Conservation (phyloP, 2,888 invertebrate species). For the Yponomeuta malinellus region DNA sequence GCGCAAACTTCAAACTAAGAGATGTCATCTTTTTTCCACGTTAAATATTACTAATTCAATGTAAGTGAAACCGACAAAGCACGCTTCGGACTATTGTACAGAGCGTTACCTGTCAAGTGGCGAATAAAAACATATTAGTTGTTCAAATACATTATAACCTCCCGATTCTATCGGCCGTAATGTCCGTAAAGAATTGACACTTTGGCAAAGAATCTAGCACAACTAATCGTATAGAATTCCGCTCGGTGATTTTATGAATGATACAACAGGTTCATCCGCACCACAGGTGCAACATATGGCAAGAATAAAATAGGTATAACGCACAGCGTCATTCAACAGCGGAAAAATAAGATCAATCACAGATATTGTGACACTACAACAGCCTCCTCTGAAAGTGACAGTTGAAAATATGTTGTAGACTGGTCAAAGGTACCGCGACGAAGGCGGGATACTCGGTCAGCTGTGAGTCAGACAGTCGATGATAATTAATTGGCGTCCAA, state of each 20-base stretch:
- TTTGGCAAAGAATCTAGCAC: conserved; percentile 18
- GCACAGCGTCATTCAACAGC: conserved; percentile 2
- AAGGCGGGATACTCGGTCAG: background rate
- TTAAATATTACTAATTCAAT: too few species aligned
- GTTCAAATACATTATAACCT: background rate
- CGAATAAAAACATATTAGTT: background rate
- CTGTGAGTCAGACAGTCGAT: conserved; percentile 30
- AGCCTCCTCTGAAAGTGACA: too few species aligned
- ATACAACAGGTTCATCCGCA: conserved; percentile 11
- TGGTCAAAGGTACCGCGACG: background rate
- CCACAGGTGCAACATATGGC: background rate
- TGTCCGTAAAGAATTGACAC: conserved; percentile 16
- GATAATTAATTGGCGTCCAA: conserved; percentile 42
- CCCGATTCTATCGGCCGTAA: background rate
- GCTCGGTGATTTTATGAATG: conserved; percentile 14
- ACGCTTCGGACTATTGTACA: background rate
- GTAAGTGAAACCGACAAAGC: too few species aligned
- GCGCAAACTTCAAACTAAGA: background rate
- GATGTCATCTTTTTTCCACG: background rate
- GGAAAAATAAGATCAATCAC: too few species aligned
- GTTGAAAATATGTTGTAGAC: background rate
- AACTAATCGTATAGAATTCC: conserved; percentile 9
- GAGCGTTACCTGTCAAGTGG: background rate
- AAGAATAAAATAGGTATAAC: background rate
- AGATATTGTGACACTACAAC: too few species aligned